Evolutionary conservation across 1,140 invertebrate genomes (phyloP).

Genomic region (Drosophila baimaii): DNA sequence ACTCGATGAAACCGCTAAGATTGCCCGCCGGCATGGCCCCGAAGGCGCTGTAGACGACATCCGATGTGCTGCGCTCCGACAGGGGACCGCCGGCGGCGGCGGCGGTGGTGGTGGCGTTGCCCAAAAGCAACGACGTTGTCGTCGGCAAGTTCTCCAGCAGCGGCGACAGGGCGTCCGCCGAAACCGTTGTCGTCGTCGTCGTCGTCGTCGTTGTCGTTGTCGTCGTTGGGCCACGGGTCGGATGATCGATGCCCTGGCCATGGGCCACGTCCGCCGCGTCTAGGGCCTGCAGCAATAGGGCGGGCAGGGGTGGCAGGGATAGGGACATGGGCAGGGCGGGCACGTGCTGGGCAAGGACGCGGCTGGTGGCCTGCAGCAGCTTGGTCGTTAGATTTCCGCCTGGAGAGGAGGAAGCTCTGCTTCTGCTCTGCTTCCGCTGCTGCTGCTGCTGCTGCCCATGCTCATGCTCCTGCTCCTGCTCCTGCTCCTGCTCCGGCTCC

Average conservation of each 20-base stretch:
- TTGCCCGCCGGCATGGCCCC: constrained; percentile 32
- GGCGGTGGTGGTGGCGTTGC: constrained; percentile 19
- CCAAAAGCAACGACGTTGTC: constrained; percentile 2
- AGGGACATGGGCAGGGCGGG: constrained; percentile 45
- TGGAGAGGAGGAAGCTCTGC: neutral
- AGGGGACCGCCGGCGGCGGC: constrained; percentile 2
- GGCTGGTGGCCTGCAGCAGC: constrained; percentile 60
- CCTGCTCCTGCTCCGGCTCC: neutral
- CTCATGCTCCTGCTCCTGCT: neutral
- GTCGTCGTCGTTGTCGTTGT: neutral
- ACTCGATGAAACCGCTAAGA: constrained; percentile 70
- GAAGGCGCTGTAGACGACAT: constrained; percentile 49
- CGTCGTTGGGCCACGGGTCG: constrained; percentile 4
- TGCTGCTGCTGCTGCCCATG: neutral
- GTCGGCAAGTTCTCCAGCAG: neutral
- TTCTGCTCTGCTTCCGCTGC: neutral
- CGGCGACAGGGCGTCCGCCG: constrained; percentile 3
- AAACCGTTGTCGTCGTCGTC: too few relatives aligned
- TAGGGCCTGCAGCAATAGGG: constrained; percentile 52
- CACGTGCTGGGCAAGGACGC: constrained; percentile 62
- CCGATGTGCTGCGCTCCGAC: neutral
- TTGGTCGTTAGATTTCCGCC: constrained; percentile 60
- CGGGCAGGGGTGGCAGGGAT: constrained; percentile 33
- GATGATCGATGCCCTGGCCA: constrained; percentile 44
- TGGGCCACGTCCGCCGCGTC: constrained; percentile 34